These are phyloP conservation scores for Parotia lawesii DNA, from an alignment of 2,113 vertebrate genomes.

Conservation along the genomic window DNA sequence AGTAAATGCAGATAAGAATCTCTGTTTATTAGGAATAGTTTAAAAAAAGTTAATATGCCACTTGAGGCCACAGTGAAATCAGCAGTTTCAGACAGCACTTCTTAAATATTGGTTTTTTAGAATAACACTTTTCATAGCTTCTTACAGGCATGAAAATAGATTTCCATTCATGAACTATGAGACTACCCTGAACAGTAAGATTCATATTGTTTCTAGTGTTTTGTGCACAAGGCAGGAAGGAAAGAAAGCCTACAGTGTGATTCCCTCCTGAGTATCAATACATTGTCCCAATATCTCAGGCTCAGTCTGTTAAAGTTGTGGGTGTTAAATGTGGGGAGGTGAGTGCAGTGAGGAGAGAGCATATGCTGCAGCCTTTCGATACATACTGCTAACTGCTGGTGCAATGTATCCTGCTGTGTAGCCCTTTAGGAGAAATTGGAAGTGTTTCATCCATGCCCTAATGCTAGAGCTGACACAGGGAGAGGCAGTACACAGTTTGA, in stretches of 20 bases:
- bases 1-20: background rate
- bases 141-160: background rate
- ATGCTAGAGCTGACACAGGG: background rate
- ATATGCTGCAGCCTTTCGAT: background rate
- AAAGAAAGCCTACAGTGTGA: background rate
- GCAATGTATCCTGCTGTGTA: background rate
- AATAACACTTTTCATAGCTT: background rate
- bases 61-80: background rate
- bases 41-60: background rate
- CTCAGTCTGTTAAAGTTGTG: background rate
- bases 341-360: background rate
- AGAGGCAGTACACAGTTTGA: background rate
- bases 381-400: background rate
- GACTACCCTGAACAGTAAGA: background rate
- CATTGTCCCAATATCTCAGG: background rate
- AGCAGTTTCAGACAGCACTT: background rate
- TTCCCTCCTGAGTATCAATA: background rate
- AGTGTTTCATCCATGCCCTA: background rate
- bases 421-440: conserved; percentile 9
- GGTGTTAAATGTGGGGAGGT: background rate
- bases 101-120: background rate
- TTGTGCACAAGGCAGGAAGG: background rate
- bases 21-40: background rate
- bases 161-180: background rate
- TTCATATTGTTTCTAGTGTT: background rate